These are phyloP conservation scores for Sphecodes monilicornis DNA, from an alignment of 2,888 invertebrate species.

Conservation along the genomic window DNA sequence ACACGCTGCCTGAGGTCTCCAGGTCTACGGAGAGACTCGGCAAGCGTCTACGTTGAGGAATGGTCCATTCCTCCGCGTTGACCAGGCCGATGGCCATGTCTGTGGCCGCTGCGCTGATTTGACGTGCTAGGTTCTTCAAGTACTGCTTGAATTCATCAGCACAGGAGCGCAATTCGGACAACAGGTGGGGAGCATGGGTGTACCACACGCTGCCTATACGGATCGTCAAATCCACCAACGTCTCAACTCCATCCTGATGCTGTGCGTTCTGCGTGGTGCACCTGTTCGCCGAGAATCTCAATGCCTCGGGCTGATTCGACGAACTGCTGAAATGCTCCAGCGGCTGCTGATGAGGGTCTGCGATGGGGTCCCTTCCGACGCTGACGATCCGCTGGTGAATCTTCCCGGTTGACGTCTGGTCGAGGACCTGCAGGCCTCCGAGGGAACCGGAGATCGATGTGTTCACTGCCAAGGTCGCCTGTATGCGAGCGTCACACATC, in stretches of 20 bases:
- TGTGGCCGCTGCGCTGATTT: slow-evolving; percentile 95
- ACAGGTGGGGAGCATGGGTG: slow-evolving; percentile 94
- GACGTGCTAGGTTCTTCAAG: slow-evolving; percentile 92
- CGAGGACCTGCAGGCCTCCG: slow-evolving; percentile 95
- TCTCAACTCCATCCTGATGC: slow-evolving; percentile 64
- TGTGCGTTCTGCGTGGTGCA: slow-evolving; percentile 65
- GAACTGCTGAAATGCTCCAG: slow-evolving; percentile 80
- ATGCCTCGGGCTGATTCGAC: slow-evolving; percentile 84
- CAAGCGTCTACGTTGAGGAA: slow-evolving; percentile 85
- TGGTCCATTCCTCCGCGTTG: slow-evolving; percentile 87
- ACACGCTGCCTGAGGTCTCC: slow-evolving; percentile 78
- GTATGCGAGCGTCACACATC: slow-evolving; percentile 95
- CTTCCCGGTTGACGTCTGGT: slow-evolving; percentile 93
- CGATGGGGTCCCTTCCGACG: slow-evolving; percentile 91
- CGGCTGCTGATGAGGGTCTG: slow-evolving; percentile 83
- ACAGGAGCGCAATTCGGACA: slow-evolving; percentile 94
- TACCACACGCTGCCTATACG: slow-evolving; percentile 90
- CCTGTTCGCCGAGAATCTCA: slow-evolving; percentile 85
- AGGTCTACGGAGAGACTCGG: slow-evolving; percentile 84
- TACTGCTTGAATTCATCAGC: slow-evolving; percentile 96
- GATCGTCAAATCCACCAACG: slow-evolving; percentile 81
- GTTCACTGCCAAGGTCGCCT: slow-evolving; percentile 90
- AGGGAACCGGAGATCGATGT: slow-evolving; percentile 92
- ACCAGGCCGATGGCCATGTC: slow-evolving; percentile 97
- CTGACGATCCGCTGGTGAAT: slow-evolving; percentile 94